phyloP scores from a whole-genome alignment of 2,888 invertebrate genomes.

The Mythimna impura region DNA sequence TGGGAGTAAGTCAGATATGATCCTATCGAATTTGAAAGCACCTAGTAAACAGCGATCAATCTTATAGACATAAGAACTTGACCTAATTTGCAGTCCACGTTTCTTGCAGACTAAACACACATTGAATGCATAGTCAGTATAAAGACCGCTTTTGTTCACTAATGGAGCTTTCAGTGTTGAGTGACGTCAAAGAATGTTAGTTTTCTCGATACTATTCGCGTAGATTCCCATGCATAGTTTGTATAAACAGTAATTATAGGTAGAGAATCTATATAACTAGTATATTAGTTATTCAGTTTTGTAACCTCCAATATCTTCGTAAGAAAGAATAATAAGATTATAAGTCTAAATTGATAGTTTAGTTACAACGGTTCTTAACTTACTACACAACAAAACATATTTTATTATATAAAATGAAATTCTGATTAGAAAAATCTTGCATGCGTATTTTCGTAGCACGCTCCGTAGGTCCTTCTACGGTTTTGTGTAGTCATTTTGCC shows the following conservation, averaged over 20 bases:
- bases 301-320: background rate
- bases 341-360: background rate
- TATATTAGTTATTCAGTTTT: background rate
- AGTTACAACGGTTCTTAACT: background rate
- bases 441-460: constrained; percentile 7
- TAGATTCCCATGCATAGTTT: background rate
- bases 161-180: constrained; percentile 23
- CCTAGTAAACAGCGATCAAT: constrained; percentile 21
- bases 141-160: constrained; percentile 20
- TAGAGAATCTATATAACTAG: background rate
- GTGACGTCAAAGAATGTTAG: background rate
- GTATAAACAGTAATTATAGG: background rate
- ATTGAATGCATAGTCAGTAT: background rate
- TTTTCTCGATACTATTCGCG: background rate
- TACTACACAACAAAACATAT: background rate
- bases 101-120: constrained; percentile 35
- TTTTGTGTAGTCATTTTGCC: constrained; percentile 5
- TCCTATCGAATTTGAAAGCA: background rate
- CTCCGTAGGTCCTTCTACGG: constrained; percentile 34
- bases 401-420: background rate
- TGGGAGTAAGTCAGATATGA: background rate
- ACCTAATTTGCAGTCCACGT: constrained; percentile 29
- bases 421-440: background rate
- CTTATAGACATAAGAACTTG: constrained; percentile 15
- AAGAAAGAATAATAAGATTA: too few species aligned